A percentile compares a stretch with the other conserved stretches of the same genome.
Evolutionary conservation across 2,113 vertebrate genomes (phyloP).

Genomic region (Lonchura striata): DNA sequence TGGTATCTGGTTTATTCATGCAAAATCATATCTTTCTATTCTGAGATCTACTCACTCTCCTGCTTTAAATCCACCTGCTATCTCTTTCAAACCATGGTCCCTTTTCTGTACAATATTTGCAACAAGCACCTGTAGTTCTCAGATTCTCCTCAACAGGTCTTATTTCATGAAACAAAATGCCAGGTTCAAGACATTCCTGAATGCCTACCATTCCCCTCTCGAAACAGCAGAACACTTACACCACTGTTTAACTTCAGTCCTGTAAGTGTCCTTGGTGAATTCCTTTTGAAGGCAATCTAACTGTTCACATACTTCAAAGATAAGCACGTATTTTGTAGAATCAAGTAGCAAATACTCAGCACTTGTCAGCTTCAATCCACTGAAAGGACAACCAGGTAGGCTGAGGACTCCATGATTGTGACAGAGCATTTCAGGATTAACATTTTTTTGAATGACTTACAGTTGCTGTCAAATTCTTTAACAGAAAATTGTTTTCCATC

Average conservation of each 20-base stretch:
- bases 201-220: neutral
- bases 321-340: constrained; percentile 18
- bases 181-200: neutral
- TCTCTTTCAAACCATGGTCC: neutral
- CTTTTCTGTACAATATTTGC: neutral
- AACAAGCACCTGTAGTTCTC: neutral
- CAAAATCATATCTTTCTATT: neutral
- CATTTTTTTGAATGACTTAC: neutral
- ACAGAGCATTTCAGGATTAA: constrained; percentile 17
- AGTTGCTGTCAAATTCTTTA: neutral
- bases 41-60: neutral
- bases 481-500: neutral
- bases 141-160: neutral
- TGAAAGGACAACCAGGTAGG: neutral
- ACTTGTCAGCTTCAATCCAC: neutral
- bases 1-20: neutral
- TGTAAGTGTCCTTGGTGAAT: neutral
- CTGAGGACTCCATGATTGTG: neutral
- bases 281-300: constrained; percentile 7
- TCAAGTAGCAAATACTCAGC: neutral
- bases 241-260: constrained; percentile 12
- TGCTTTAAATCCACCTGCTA: neutral
- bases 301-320: constrained; percentile 7
- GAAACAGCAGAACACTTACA: neutral
- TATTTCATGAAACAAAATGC: neutral